phyloP scores from a whole-genome alignment of 2,888 invertebrate species.

The Agrotis puta region DNA sequence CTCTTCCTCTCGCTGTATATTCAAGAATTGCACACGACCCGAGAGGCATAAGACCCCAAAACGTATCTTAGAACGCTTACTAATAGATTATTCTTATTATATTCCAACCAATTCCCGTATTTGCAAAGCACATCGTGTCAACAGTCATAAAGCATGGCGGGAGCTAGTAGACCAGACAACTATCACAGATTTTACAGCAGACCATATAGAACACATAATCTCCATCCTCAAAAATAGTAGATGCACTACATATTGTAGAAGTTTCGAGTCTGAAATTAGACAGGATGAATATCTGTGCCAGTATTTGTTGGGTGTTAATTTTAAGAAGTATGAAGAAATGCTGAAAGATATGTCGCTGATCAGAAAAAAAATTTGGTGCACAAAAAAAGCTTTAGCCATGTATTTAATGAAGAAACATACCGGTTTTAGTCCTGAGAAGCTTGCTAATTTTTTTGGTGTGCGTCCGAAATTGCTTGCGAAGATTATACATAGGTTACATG shows the following conservation, averaged over 20 bases:
- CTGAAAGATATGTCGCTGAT: neutral
- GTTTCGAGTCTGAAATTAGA: neutral
- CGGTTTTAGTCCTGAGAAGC: constrained; percentile 7
- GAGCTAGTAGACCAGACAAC: neutral
- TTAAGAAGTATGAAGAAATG: constrained; percentile 7
- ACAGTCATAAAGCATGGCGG: constrained; percentile 13
- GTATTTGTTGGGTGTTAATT: constrained; percentile 28
- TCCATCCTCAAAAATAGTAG: neutral
- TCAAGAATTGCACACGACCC: constrained; percentile 12
- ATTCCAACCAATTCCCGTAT: neutral
- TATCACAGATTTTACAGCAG: constrained; percentile 17
- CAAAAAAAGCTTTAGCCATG: constrained; percentile 17
- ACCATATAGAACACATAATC: constrained; percentile 15
- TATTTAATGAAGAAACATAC: constrained; percentile 36
- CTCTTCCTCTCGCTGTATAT: constrained; percentile 12
- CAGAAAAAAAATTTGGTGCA: neutral
- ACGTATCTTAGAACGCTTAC: constrained; percentile 12
- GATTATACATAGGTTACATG: neutral
- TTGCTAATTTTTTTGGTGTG: constrained; percentile 5
- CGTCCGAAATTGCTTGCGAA: neutral
- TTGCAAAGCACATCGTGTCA: constrained; percentile 8
- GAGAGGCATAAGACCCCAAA: neutral
- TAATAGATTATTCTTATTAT: constrained; percentile 32
- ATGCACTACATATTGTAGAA: constrained; percentile 5
- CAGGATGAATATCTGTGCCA: constrained; percentile 9